A percentile compares a stretch with the other conserved stretches of the same genome.
These are phyloP conservation scores for Aphaenogaster floridana DNA, from an alignment of 1,140 invertebrate genomes.

Conservation along the genomic window DNA sequence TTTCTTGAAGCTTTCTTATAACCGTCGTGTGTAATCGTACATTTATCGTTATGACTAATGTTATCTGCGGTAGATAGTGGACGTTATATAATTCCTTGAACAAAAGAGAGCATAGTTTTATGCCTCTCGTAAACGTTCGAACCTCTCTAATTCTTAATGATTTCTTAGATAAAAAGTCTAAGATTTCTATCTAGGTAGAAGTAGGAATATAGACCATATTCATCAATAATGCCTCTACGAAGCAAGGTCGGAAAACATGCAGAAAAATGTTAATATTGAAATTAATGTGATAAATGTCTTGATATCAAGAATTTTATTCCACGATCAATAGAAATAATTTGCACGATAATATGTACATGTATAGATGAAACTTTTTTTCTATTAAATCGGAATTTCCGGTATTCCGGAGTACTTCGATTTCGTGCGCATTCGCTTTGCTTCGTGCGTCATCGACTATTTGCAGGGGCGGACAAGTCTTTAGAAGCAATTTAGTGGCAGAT, in stretches of 20 bases:
- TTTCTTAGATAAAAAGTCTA: not conserved
- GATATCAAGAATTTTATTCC: not conserved
- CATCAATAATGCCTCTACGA: not conserved
- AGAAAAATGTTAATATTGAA: not conserved
- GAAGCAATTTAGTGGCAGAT: not conserved
- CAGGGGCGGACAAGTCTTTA: not conserved
- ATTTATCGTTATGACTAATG: constrained; percentile 21
- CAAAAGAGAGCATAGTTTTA: not conserved
- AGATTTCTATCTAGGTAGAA: not conserved
- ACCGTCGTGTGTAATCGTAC: not conserved
- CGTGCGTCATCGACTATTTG: not conserved
- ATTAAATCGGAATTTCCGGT: constrained; percentile 8
- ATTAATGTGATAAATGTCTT: not conserved
- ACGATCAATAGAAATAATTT: not conserved
- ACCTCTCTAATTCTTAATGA: not conserved
- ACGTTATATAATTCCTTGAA: constrained; percentile 28
- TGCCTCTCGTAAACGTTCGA: no score
- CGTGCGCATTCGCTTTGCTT: constrained; percentile 21
- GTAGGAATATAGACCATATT: not conserved
- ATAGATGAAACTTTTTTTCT: not conserved
- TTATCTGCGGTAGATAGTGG: constrained; percentile 33
- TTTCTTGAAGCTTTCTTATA: not conserved
- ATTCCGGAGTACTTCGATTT: constrained; percentile 5
- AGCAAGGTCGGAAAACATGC: not conserved
- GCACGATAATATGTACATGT: not conserved